phyloP scores from a whole-genome alignment of 1,140 invertebrate genomes.

The Lepidurus couesii region DNA sequence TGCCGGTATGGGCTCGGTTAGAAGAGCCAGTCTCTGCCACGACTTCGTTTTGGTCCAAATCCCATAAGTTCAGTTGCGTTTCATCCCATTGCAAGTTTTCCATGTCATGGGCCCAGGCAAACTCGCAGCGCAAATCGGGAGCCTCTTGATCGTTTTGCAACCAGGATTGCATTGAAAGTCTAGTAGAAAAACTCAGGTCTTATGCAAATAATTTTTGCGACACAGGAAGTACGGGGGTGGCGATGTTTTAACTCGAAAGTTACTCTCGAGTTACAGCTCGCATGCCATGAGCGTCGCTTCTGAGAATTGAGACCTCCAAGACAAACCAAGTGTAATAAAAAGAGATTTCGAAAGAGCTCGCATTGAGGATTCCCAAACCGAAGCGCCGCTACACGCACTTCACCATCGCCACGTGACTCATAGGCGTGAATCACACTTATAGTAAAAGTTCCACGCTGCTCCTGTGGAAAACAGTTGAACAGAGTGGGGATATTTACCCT shows the following conservation, averaged over 20 bases:
- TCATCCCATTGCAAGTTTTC: background rate
- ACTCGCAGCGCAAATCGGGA: background rate
- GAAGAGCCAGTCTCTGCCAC: background rate
- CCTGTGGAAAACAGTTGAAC: too few species aligned
- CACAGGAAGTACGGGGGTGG: background rate
- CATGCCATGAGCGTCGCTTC: too few species aligned
- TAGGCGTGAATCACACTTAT: background rate
- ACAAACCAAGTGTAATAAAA: too few species aligned
- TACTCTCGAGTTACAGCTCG: too few species aligned
- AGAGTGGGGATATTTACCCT: too few species aligned
- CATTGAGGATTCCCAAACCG: too few species aligned
- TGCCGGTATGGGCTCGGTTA: background rate
- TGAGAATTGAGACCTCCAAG: too few species aligned
- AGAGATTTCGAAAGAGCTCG: too few species aligned
- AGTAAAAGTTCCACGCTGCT: background rate
- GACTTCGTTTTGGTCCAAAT: slow-evolving; percentile 1
- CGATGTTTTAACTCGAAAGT: too few species aligned
- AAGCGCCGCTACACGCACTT: background rate
- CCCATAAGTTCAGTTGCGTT: background rate
- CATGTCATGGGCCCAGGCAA: slow-evolving; percentile 6
- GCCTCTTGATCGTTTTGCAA: slow-evolving; percentile 18
- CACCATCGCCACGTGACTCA: background rate
- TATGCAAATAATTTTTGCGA: background rate
- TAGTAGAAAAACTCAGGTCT: background rate
- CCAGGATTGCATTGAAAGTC: background rate